Evolutionary conservation across 2,888 invertebrate genomes (phyloP).

Genomic region (Acrocera orbiculus): DNA sequence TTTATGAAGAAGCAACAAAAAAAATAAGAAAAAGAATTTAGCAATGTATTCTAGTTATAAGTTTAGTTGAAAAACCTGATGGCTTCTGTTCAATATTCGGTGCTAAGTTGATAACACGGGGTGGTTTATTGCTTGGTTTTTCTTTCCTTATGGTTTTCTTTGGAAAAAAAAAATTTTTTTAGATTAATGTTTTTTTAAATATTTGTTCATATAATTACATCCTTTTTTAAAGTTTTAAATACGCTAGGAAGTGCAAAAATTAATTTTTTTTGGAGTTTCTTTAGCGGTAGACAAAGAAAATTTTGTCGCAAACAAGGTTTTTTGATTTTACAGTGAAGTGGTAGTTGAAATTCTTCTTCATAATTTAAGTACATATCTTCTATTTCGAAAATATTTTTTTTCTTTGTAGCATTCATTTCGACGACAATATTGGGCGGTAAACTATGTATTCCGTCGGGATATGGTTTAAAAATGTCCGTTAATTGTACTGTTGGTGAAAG

Average conservation of each 20-base stretch:
- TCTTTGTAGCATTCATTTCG: too few relatives aligned
- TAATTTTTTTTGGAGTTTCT: slow-evolving; percentile 12
- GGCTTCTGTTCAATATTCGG: too few relatives aligned
- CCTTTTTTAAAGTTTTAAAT: slow-evolving; percentile 17
- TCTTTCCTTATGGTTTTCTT: too few relatives aligned
- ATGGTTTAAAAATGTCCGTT: slow-evolving; percentile 18
- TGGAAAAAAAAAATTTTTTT: too few relatives aligned
- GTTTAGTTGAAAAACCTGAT: too few relatives aligned
- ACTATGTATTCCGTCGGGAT: background rate
- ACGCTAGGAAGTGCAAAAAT: slow-evolving; percentile 18
- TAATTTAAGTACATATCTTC: background rate
- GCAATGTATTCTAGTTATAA: too few relatives aligned
- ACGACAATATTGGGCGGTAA: background rate
- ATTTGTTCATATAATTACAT: too few relatives aligned
- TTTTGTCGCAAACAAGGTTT: slow-evolving; percentile 13
- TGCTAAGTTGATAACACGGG: too few relatives aligned
- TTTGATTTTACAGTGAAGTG: background rate
- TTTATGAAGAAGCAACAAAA: too few relatives aligned
- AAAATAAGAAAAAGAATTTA: too few relatives aligned
- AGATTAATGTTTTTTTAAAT: too few relatives aligned
- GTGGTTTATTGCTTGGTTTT: too few relatives aligned
- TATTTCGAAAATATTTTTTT: slow-evolving; percentile 1
- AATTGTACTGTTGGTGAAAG: slow-evolving; percentile 20
- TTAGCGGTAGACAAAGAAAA: slow-evolving; percentile 17
- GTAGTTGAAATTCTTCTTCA: background rate